phyloP scores from a whole-genome alignment of 2,113 vertebrate species.

The Triplophysa siluroides region DNA sequence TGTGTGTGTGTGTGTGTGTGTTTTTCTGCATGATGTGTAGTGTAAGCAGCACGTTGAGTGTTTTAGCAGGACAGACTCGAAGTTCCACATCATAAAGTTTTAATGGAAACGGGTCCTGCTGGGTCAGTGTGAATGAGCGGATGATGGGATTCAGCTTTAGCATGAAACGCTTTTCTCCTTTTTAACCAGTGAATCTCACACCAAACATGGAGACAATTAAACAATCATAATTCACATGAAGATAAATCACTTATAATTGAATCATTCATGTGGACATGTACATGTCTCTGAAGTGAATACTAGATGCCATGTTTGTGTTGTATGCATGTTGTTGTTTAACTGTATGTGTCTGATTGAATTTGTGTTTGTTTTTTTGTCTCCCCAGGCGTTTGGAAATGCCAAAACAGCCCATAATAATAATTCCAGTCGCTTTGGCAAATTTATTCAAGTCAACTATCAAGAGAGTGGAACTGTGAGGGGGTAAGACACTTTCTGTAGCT shows the following conservation, averaged over 20 bases:
- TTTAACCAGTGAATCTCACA: too few species aligned
- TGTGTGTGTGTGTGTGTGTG: background rate
- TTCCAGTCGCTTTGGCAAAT: constrained; percentile 97
- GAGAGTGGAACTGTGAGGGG: constrained; percentile 93
- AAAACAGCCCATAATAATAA: constrained; percentile 99
- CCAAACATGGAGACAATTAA: too few species aligned
- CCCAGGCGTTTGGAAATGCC: constrained; percentile 95
- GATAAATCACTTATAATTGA: too few species aligned
- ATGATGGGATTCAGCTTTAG: background rate
- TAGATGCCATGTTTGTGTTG: too few species aligned
- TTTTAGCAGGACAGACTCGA: background rate
- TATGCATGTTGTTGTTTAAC: background rate
- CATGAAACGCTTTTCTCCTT: too few species aligned
- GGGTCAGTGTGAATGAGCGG: background rate
- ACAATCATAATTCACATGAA: background rate
- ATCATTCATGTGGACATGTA: too few species aligned
- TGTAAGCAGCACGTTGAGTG: constrained; percentile 6
- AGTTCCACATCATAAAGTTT: constrained; percentile 31
- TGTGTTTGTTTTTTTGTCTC: constrained; percentile 18
- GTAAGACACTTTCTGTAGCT: constrained; percentile 74
- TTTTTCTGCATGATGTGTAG: constrained; percentile 12
- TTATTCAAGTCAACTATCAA: constrained; percentile 98
- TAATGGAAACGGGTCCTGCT: constrained; percentile 35
- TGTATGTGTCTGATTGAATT: background rate
- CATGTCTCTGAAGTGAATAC: too few species aligned